These are phyloP conservation scores for Alentia gelatinosa DNA, from an alignment of 2,888 invertebrate genomes.

Conservation along the genomic window DNA sequence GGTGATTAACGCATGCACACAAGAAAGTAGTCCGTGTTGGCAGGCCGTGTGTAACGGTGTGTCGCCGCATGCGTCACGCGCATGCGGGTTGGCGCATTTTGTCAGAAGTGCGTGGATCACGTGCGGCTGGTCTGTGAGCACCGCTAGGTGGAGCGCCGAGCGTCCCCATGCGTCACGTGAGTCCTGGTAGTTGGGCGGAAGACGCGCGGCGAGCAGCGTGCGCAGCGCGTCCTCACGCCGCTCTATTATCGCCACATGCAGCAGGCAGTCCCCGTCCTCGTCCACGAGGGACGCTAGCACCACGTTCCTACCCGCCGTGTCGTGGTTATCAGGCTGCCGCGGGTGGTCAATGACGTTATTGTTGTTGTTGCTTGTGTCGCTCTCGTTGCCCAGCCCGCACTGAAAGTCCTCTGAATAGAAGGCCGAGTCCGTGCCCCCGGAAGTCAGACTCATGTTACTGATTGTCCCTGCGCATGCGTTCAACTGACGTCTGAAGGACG, in stretches of 20 bases:
- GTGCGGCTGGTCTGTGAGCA: not conserved
- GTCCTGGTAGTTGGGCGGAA: not conserved
- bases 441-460: not conserved
- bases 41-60: conserved; percentile 8
- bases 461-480: not conserved
- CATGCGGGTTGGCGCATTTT: not conserved
- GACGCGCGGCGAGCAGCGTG: not conserved
- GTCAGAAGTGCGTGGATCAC: not conserved
- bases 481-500: not conserved
- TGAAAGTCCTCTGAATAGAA: not conserved
- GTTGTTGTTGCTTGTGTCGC: not conserved
- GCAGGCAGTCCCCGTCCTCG: not conserved
- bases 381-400: not conserved
- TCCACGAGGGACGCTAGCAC: not conserved
- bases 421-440: not conserved
- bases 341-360: not conserved
- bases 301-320: not conserved
- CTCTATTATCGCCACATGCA: conserved; percentile 13
- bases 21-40: not conserved
- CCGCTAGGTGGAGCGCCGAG: conserved; percentile 12
- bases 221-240: not conserved
- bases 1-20: not conserved
- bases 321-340: not conserved
- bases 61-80: not conserved
- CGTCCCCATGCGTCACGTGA: not conserved